These are phyloP conservation scores for Trachurus trachurus DNA, from an alignment of 2,797 vertebrate species.

Conservation along the genomic window DNA sequence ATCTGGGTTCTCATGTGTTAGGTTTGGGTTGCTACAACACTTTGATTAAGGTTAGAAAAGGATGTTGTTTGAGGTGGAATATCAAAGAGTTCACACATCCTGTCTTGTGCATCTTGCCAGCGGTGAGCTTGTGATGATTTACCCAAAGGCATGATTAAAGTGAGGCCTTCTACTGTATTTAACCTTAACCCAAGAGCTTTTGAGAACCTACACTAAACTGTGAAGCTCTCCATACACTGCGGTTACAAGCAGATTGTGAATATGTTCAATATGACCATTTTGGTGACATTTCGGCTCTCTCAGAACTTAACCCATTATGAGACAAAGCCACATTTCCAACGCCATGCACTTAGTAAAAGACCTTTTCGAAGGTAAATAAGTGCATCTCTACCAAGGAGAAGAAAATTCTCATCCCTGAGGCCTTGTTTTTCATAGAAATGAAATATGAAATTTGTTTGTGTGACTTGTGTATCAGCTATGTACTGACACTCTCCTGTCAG, in stretches of 20 bases:
- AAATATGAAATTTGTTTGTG: constrained; percentile 20
- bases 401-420: neutral
- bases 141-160: neutral
- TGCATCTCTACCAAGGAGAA: neutral
- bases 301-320: neutral
- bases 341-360: neutral
- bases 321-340: neutral
- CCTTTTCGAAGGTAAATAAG: neutral
- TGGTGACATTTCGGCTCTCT: neutral
- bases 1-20: neutral
- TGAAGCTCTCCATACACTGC: neutral
- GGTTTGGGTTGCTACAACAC: neutral
- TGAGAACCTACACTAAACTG: too few relatives aligned
- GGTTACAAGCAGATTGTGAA: neutral
- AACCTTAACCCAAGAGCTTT: neutral
- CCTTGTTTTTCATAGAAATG: neutral
- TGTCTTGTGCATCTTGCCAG: neutral
- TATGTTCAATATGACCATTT: neutral
- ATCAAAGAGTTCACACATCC: neutral
- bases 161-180: neutral
- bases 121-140: neutral
- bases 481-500: constrained; percentile 4
- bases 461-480: constrained; percentile 8
- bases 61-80: neutral
- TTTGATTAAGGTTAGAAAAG: neutral